Base-by-base conservation (phyloP, 2,113 vertebrate species). In the Oreochromis aureus region DNA sequence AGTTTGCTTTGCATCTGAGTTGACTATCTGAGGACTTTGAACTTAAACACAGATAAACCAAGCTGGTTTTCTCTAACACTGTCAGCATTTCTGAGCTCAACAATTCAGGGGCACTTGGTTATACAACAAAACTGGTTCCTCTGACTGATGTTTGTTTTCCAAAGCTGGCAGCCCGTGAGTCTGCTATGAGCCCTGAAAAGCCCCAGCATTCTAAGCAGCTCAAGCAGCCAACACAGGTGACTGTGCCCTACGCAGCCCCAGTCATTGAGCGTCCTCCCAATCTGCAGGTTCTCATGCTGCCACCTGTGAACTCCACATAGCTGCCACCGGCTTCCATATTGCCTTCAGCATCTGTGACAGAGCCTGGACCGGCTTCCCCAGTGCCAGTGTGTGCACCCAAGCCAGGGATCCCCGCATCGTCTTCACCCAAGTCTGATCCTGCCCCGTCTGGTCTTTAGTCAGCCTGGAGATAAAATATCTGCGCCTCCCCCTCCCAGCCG, bases 311-410 rank as follows among this genome's bases (percentile, higher is more conserved):
- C 53, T 55, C n/a, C 53, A 55, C 53, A 11, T 2, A 55, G 53
- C 53, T 55, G n/a, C 53, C 53, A 11, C 10, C n/a, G 1, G 53
- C 53, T 55, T 54, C 53, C 53, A 22, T 55, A 11, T 22, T 55
- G 10, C n/a, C n/a, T 6, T 24, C 10, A 55, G 53, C 53, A 55
- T 55, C 10, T 55, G 5, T 10, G n/a, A 22, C 54, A 55, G 54
- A 55, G 54, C n/a, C 54, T 55, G 54, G 54, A 55, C 54, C 10
- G 3, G 54, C 54, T 55, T 55, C 54, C 54, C n/a, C 10, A 55
- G 53, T 3, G 1, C 53, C 19, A 54, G 3, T 10, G 53, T 55
- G 53, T 11, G 5, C 2, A 0, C 53, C 53, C 53, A 55, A 55
- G 1, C n/a, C 53, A 1, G 53, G 6, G 10, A n/a, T 55, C 53